Evolutionary conservation across 2,113 vertebrate genomes (phyloP).

Genomic region (Neoarius graeffei): DNA sequence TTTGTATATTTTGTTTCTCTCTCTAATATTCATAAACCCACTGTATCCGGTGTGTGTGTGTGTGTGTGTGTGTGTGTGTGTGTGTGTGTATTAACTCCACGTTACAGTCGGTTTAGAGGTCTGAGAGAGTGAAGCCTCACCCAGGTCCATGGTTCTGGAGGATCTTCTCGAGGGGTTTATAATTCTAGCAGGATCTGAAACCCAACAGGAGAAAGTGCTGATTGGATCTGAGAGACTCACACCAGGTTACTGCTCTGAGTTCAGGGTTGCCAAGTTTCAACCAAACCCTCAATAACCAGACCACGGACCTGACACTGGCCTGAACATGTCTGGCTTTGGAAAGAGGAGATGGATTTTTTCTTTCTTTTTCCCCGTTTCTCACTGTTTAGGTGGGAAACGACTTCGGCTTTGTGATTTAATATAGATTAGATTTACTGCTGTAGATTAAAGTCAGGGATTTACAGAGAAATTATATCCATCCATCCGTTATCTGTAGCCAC

Average conservation of each 20-base stretch:
- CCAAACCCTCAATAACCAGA: background rate
- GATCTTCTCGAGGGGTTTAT: conserved; percentile 11
- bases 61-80: background rate
- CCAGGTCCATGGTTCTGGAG: conserved; percentile 10
- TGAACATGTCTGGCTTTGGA: background rate
- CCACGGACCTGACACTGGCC: background rate
- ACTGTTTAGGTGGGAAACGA: background rate
- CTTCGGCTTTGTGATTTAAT: background rate
- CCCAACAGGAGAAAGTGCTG: background rate
- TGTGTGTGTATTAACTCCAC: background rate
- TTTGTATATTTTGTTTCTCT: background rate
- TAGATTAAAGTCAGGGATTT: background rate
- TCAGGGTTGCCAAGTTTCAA: background rate
- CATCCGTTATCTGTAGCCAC: no score
- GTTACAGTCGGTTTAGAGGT: background rate
- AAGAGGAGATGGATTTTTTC: background rate
- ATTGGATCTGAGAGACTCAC: no score
- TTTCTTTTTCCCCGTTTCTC: no score
- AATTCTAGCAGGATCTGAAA: conserved; percentile 36
- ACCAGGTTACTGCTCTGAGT: no score
- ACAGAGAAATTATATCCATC: no score
- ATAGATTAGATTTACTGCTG: background rate
- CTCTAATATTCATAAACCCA: background rate
- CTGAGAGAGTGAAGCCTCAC: background rate
- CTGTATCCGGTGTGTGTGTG: background rate